Evolutionary conservation across 2,888 invertebrate genomes (phyloP), one percentile per base, ranked within the genome.

Genomic region (Noctua comes): DNA sequence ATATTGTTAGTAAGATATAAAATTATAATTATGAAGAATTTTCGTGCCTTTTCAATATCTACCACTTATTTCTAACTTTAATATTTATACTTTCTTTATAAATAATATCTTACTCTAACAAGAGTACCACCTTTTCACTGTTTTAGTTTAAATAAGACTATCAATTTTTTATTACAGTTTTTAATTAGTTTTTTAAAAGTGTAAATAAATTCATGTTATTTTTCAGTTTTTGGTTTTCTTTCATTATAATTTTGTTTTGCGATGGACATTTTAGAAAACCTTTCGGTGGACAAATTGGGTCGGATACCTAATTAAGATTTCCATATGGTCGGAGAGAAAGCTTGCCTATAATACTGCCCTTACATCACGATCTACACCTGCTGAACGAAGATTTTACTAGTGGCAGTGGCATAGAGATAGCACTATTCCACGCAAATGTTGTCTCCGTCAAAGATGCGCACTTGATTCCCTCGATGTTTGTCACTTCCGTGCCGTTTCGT

Each of bases 21-120:
- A 75, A 84, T 87, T 88, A 88, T 87, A 88, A 71, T 83, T 83
- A 82, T 82, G 51, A 87, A 72, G 80, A 88, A 88, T 88, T 90
- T 90, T 88, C 79, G 89, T 90, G 90, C 86, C 90, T 92, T 91
- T 89, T 87, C 97, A 82, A 99, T 89, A 77, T 82, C 31, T 82
- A 71, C 64, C 51, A 71, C 31, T 64, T 68, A 73, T 62, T 78
- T 78, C 71, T 16, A 68, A 73, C 66, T 65, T 64, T 21, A 48
- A 72, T 84, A 64, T 76, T 76, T 73, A 69, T 40, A 66, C 4
- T 27, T 59, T 21, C 43, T 71, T 70, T 69, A 59, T 51, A 40
- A 40, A n/a, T 64, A 65, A 73, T 59, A 66, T 66, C 4, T 57
- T 75, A 40, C 21, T n/a, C 4, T 81, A 48, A 27, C 11, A 62